phyloP scores from a whole-genome alignment of 2,888 invertebrate species.

The Melanotus villosus region DNA sequence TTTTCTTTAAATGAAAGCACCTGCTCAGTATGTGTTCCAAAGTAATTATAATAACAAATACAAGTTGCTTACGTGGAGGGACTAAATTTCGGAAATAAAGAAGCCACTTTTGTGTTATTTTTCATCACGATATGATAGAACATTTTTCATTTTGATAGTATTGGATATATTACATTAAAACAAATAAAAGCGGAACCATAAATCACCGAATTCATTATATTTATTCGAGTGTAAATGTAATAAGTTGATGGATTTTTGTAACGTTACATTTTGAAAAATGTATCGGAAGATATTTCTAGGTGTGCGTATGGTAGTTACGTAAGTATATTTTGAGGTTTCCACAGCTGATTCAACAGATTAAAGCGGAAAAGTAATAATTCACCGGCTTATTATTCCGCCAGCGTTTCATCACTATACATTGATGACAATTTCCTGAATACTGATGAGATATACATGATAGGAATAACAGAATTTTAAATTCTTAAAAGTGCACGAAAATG shows the following conservation, averaged over 20 bases:
- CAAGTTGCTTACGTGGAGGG: background rate
- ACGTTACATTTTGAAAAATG: background rate
- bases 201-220: conserved; percentile 16
- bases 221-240: conserved; percentile 9
- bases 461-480: background rate
- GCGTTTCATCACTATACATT: conserved; percentile 1
- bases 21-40: too few relatives aligned
- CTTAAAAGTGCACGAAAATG: too few relatives aligned
- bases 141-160: conserved; percentile 13
- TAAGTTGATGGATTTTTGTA: conserved; percentile 12
- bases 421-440: conserved; percentile 10
- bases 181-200: conserved; percentile 15
- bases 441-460: background rate
- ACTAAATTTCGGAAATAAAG: background rate
- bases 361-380: conserved; percentile 5
- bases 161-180: background rate
- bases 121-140: conserved; percentile 1
- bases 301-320: background rate
- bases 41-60: background rate
- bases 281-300: too few relatives aligned
- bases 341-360: background rate
- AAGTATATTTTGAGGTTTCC: conserved; percentile 1
- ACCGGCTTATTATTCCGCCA: background rate
- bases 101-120: background rate
- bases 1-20: too few relatives aligned